phyloP scores from a whole-genome alignment of 1,140 invertebrate genomes.

The Wasmannia auropunctata region DNA sequence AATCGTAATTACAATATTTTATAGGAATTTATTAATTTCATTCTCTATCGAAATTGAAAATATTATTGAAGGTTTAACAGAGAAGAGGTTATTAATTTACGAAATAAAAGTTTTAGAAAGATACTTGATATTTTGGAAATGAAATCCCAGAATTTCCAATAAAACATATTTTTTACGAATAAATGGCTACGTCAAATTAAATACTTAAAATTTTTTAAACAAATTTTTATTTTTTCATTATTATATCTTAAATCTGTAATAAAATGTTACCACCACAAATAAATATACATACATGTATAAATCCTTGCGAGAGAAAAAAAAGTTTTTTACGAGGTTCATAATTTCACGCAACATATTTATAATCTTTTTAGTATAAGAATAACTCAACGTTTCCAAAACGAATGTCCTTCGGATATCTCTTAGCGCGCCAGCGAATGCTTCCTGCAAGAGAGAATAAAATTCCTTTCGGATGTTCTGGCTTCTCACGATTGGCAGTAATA shows the following conservation, averaged over 20 bases:
- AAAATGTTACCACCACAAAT: background rate
- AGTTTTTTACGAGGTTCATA: background rate
- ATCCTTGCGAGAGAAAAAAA: background rate
- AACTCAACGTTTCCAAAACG: background rate
- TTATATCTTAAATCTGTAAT: background rate
- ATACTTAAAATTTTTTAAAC: background rate
- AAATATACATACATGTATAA: background rate
- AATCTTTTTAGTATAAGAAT: background rate
- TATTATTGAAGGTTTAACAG: background rate
- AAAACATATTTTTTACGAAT: background rate
- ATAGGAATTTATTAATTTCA: conserved; percentile 9
- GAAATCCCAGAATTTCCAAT: background rate
- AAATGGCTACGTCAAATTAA: background rate
- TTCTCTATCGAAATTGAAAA: background rate
- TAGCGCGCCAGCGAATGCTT: conserved; percentile 14
- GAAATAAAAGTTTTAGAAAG: background rate
- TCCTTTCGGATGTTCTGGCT: conserved; percentile 44
- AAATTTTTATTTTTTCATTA: background rate
- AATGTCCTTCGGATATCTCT: background rate
- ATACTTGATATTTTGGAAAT: background rate
- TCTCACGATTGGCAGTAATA: conserved; percentile 12
- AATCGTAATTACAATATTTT: background rate
- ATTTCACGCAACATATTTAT: background rate
- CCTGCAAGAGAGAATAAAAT: conserved; percentile 41
- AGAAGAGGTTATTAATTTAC: background rate